Evolutionary conservation across 2,113 vertebrate genomes (phyloP).

Genomic region (Datnioides undecimradiatus): DNA sequence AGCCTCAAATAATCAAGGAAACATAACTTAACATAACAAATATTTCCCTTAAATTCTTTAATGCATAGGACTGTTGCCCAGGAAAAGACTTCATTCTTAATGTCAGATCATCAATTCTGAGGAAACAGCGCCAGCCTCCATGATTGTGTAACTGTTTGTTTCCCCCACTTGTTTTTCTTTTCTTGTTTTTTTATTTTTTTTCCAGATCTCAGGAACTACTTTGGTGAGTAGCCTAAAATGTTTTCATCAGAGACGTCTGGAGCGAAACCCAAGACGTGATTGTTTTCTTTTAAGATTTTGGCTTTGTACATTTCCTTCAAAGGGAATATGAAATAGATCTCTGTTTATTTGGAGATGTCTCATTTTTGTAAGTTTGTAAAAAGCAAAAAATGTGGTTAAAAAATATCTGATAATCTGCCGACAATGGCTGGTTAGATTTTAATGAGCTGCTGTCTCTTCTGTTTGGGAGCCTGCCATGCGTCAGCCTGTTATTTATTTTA

Average conservation of each 20-base stretch:
- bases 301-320: not conserved
- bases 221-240: not conserved
- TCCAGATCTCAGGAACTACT: not conserved
- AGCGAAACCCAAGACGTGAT: not conserved
- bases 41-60: too few relatives aligned
- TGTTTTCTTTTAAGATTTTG: not conserved
- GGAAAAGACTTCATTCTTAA: too few relatives aligned
- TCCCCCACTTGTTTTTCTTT: too few relatives aligned
- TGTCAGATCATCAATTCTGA: too few relatives aligned
- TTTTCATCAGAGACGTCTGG: not conserved
- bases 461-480: slow-evolving; percentile 57
- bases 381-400: not conserved
- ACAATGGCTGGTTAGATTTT: slow-evolving; percentile 2
- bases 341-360: not conserved
- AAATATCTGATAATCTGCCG: not conserved
- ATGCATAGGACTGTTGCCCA: too few relatives aligned
- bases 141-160: not conserved
- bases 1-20: too few relatives aligned
- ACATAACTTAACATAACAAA: too few relatives aligned
- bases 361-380: not conserved
- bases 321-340: not conserved
- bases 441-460: slow-evolving; percentile 40
- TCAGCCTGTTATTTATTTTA: slow-evolving; percentile 68
- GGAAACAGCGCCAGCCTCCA: too few relatives aligned
- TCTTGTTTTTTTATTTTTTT: too few relatives aligned